Evolutionary conservation across 2,113 vertebrate species (phyloP), one percentile per base, ranked within the genome.

Genomic region (Sakesphorus luctuosus): DNA sequence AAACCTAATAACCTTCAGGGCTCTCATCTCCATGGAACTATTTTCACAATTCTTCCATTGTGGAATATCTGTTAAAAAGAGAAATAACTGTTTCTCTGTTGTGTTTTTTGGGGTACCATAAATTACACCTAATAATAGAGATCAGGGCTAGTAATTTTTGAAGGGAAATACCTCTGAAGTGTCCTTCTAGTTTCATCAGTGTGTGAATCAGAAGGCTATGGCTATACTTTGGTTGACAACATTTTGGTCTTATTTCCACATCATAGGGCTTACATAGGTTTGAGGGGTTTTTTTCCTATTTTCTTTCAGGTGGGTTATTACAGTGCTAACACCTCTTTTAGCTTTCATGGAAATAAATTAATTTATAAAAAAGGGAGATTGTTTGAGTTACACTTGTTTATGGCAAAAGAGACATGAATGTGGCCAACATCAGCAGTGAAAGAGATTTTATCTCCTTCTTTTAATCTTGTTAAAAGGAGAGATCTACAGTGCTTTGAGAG

Each of bases 111-210:
- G 43, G 56, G 33, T 40, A 77, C 38, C 61, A 47, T 52, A 90
- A 84, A 58, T 84, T 38, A 75, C 76, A 61, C 33, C 68, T 38
- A 46, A 31, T 72, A 69, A 53, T 13, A 90, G 85, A 96, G 58
- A 97, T 84, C 53, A 81, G 71, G 72, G 86, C 72, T 46, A 88
- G 93, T 92, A 87, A 84, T 96, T 97, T 97, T 96, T 56, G 61
- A 94, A 94, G 67, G 46, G 46, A 90, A 94, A 49, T 89, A 63
- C 69, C 67, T 90, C 59, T 88, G 79, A 94, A 91, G 44, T 63
- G n/a, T 87, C 23, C 47, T 95, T 94, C 80, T 96, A 67, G 82
- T 74, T 96, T 94, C 66, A 77, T 59, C 67, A 94, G 52, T 33
- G n/a, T 79, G 50, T 88, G 72, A 40, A 50, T 92, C 49, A 49